phyloP scores from a whole-genome alignment of 2,113 vertebrate species.

The Tylochromis polylepis region DNA sequence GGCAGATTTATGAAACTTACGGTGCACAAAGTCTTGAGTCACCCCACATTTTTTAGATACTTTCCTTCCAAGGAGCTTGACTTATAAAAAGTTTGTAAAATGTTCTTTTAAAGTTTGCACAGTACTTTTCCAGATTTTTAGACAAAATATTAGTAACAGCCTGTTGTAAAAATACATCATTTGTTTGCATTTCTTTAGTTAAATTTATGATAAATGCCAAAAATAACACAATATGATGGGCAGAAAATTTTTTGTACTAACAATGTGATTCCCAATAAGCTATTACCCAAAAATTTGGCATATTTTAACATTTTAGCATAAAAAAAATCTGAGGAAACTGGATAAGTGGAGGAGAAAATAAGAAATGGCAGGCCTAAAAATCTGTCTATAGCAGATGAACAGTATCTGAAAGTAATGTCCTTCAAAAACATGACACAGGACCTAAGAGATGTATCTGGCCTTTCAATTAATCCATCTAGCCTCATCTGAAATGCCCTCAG shows the following conservation, averaged over 20 bases:
- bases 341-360: neutral
- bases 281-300: neutral
- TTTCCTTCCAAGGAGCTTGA: neutral
- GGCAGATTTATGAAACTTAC: neutral
- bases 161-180: neutral
- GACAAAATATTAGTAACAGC: neutral
- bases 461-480: neutral
- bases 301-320: neutral
- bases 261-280: neutral
- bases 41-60: fast-evolving
- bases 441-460: neutral
- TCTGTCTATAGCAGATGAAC: neutral
- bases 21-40: neutral
- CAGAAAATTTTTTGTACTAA: neutral
- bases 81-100: neutral
- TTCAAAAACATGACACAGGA: neutral
- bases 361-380: neutral
- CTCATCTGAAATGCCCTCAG: no score
- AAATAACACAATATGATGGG: neutral
- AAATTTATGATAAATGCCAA: neutral
- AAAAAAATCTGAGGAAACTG: neutral
- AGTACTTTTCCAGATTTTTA: neutral
- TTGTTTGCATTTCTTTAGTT: neutral
- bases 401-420: neutral
- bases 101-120: neutral